A percentile compares a stretch with the other conserved stretches of the same genome.
phyloP scores from a whole-genome alignment of 2,888 invertebrate genomes.

The Heliconius hortense region DNA sequence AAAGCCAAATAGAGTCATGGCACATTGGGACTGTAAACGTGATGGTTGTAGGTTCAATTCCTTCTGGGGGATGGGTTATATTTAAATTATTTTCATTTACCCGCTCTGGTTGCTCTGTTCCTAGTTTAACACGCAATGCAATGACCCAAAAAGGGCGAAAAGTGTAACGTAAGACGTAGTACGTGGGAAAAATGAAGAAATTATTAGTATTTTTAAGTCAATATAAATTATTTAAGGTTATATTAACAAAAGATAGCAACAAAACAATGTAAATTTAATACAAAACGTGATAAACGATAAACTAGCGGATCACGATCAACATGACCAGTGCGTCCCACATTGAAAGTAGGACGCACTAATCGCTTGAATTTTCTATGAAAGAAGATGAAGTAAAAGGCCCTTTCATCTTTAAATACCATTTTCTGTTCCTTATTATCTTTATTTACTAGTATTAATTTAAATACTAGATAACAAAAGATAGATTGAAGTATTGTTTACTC shows the following conservation, averaged over 20 bases:
- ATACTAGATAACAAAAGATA: background rate
- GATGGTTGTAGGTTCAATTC: background rate
- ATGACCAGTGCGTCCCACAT: slow-evolving; percentile 31
- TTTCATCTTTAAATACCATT: background rate
- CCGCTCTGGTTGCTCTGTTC: background rate
- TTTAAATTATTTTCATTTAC: background rate
- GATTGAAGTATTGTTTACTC: no score
- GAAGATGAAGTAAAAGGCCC: slow-evolving; percentile 7
- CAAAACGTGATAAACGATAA: slow-evolving; percentile 32
- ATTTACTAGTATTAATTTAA: background rate
- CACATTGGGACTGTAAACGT: no score
- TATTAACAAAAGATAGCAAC: background rate
- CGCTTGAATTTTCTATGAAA: background rate
- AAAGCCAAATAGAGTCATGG: no score
- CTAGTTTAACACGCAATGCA: background rate
- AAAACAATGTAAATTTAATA: slow-evolving; percentile 17
- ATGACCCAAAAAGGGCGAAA: background rate
- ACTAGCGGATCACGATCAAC: slow-evolving; percentile 30
- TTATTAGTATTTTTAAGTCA: no score
- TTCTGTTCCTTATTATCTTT: background rate
- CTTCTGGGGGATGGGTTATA: background rate
- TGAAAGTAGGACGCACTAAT: slow-evolving; percentile 20
- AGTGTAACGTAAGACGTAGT: background rate
- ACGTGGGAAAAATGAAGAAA: no score
- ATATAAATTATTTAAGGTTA: no score